These are phyloP conservation scores for Acanthoscelides obtectus DNA, from an alignment of 2,888 invertebrate genomes.

Conservation along the genomic window DNA sequence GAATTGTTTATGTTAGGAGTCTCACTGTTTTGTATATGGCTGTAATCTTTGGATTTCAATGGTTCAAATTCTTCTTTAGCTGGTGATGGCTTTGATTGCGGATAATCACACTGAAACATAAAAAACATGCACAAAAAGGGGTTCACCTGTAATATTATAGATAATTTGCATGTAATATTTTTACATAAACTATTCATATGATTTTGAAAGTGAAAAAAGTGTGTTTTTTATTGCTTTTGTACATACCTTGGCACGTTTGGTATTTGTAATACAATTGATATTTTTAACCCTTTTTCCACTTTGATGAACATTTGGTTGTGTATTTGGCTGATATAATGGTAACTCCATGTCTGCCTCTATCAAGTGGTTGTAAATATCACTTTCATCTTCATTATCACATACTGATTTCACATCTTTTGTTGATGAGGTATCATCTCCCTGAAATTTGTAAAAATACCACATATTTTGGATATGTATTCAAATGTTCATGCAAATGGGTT, in stretches of 20 bases:
- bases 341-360: constrained; percentile 37
- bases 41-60: constrained; percentile 23
- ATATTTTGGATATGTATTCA: too few relatives aligned
- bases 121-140: background rate
- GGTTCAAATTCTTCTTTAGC: constrained; percentile 21
- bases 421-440: constrained; percentile 42
- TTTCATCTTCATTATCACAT: constrained; percentile 37
- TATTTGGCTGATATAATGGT: constrained; percentile 17
- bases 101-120: constrained; percentile 13
- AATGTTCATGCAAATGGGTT: too few relatives aligned
- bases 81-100: constrained; percentile 1
- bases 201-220: background rate
- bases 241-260: constrained; percentile 30
- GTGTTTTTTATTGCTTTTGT: background rate
- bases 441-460: constrained; percentile 15
- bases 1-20: constrained; percentile 2
- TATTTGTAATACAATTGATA: constrained; percentile 20
- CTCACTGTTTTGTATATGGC: constrained; percentile 17
- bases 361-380: constrained; percentile 37
- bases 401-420: constrained; percentile 42
- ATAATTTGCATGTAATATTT: background rate
- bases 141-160: background rate
- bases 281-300: constrained; percentile 29
- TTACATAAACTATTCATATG: background rate
- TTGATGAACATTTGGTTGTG: constrained; percentile 7